A percentile compares a stretch with the other conserved stretches of the same genome.
Conservation (phyloP, 2,888 invertebrate species). For the Cylloceria caligata region DNA sequence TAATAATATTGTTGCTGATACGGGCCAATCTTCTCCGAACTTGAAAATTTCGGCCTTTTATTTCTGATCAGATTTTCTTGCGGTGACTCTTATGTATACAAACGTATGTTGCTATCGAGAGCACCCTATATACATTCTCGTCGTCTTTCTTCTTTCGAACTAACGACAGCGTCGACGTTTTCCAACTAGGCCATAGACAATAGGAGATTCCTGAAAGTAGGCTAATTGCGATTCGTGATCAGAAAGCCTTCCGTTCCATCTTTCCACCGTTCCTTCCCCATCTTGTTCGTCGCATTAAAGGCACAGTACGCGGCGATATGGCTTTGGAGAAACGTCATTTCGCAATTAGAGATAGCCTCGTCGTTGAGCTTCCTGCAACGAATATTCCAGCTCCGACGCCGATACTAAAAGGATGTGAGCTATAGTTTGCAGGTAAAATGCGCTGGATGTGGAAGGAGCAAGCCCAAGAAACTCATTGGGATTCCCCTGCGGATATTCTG, state of each 20-base stretch:
- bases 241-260: slow-evolving; percentile 21
- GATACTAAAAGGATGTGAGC: background rate
- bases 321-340: slow-evolving; percentile 39
- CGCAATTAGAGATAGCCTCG: slow-evolving; percentile 39
- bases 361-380: slow-evolving; percentile 19
- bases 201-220: slow-evolving; percentile 39
- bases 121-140: background rate
- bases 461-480: slow-evolving; percentile 55
- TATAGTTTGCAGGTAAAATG: slow-evolving; percentile 1
- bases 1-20: background rate
- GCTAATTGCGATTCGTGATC: slow-evolving; percentile 61
- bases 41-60: background rate
- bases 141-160: background rate
- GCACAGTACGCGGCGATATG: slow-evolving; percentile 11
- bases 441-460: slow-evolving; percentile 22
- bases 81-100: background rate
- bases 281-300: slow-evolving; percentile 45
- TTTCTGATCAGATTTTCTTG: background rate
- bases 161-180: slow-evolving; percentile 10
- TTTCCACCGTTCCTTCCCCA: slow-evolving; percentile 11
- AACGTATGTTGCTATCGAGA: background rate
- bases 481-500: slow-evolving; percentile 55
- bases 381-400: slow-evolving; percentile 24
- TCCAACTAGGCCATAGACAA: slow-evolving; percentile 44
- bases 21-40: too few relatives aligned